A percentile compares a stretch with the other conserved stretches of the same genome.
Evolutionary conservation across 2,113 vertebrate species (phyloP).

Genomic region (Urocynchramus pylzowi): DNA sequence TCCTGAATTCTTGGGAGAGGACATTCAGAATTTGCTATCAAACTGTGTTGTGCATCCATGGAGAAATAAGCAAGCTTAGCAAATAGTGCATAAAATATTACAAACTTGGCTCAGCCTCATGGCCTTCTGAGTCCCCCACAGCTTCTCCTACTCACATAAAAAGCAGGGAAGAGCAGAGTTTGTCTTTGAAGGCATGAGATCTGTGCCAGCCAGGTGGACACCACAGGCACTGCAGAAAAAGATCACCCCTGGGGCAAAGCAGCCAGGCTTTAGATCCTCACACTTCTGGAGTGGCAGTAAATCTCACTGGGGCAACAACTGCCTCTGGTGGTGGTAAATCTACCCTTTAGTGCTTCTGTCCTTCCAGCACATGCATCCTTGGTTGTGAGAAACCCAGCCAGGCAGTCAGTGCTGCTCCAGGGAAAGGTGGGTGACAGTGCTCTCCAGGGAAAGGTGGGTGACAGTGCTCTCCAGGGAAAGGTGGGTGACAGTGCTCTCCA

Average conservation of each 20-base stretch:
- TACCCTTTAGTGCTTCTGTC: neutral
- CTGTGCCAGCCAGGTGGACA: neutral
- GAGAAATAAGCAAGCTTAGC: neutral
- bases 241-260: neutral
- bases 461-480: neutral
- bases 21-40: neutral
- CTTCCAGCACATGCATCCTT: neutral
- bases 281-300: neutral
- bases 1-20: neutral
- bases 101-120: neutral
- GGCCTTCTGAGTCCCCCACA: neutral
- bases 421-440: neutral
- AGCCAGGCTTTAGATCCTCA: neutral
- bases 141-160: neutral
- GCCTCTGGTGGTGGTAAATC: neutral
- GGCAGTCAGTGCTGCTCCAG: neutral
- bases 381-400: neutral
- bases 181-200: neutral
- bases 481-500: neutral
- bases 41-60: neutral
- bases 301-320: neutral
- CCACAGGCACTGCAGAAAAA: neutral
- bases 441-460: neutral
- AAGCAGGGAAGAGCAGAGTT: neutral
- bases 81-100: slow-evolving; percentile 40